Base-by-base conservation (phyloP, 2,797 vertebrate species). In the Phyllotis vaccarum region DNA sequence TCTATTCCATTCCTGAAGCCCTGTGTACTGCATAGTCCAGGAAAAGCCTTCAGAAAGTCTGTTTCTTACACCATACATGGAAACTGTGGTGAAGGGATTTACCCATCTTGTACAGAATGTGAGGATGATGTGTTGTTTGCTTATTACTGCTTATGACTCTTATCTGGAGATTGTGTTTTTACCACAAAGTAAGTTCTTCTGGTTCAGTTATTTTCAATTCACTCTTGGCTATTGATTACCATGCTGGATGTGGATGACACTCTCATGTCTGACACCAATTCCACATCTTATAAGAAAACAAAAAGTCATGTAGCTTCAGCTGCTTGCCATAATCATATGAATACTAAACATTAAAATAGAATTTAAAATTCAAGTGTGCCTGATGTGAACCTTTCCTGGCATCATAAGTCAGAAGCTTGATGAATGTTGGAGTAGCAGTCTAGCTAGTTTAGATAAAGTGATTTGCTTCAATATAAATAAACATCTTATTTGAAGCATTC, bases 131-230 rank as follows among this genome's bases (percentile, higher is more conserved):
- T 19, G 56, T 43, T n/a, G n/a, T 52, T 27, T 86, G 62, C 31
- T 16, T 24, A 49, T n/a, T 85, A 68, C 21, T n/a, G 31, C 24
- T 54, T 91, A 37, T 81, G 22, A 52, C 19, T 10, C 9, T 87
- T 6, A 21, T 90, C 62, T 90, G 56, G 56, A 92, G 58, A 56
- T 13, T 74, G 5, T 86, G 22, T 80, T 93, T 93, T 93, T 93
- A 27, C 10, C 29, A 76, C 60, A 90, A 60, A 29, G 0, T 66
- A 76, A 40, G 7, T 88, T 89, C 29, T 88, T 90, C 34, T 46
- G 43, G 19, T 70, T 94, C 40, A 91, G 31, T 80, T 85, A 86
- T 52, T 94, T 95, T 3, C 43, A 76, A 22, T 40, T 82, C 86
- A 17, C 43, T 81, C 31, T 68, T 5, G 37, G 10, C 24, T 86